These are phyloP conservation scores for Aphidius ervi DNA, from an alignment of 1,140 invertebrate species.

Conservation along the genomic window DNA sequence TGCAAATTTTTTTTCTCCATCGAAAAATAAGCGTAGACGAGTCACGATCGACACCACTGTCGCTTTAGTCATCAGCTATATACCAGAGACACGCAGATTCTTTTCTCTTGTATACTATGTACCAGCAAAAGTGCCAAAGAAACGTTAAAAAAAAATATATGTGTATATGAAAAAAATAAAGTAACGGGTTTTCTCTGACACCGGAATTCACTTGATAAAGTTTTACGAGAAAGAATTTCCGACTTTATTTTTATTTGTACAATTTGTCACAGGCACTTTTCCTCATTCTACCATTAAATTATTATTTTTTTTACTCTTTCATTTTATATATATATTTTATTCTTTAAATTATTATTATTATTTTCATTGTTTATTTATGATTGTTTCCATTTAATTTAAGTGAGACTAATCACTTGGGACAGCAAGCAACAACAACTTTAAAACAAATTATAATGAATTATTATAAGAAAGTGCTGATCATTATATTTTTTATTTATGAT, in stretches of 20 bases:
- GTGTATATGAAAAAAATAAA: not conserved
- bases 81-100: not conserved
- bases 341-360: not conserved
- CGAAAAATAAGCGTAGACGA: too few species aligned
- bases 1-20: conserved; percentile 3
- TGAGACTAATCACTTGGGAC: too few species aligned
- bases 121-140: not conserved
- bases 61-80: not conserved
- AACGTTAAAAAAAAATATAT: too few species aligned
- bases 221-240: conserved; percentile 9
- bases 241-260: conserved; percentile 8
- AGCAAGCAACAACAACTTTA: too few species aligned
- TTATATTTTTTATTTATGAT: too few species aligned
- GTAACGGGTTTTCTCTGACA: conserved; percentile 6
- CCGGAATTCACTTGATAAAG: conserved; percentile 9
- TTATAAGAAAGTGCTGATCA: too few species aligned
- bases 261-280: not conserved
- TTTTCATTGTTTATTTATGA: not conserved
- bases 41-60: conserved; percentile 11
- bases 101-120: not conserved
- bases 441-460: too few species aligned
- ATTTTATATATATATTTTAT: not conserved
- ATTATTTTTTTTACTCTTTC: too few species aligned
- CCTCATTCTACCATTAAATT: not conserved
- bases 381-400: too few species aligned